A percentile compares a stretch with the other conserved stretches of the same genome.
Evolutionary conservation across 2,113 vertebrate species (phyloP).

Genomic region (Trogon surrucura): DNA sequence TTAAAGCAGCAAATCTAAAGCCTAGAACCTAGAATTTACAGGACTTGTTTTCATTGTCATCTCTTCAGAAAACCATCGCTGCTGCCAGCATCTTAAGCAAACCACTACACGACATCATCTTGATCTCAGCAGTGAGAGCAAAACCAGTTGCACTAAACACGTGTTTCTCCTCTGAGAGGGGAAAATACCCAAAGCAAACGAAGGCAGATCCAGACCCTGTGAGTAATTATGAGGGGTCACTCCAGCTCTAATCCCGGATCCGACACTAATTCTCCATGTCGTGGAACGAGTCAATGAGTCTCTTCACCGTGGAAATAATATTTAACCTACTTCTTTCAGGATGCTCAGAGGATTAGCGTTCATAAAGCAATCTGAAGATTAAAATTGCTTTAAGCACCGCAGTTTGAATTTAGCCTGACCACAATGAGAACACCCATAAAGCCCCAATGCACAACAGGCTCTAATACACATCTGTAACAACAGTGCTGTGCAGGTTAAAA

Average conservation of each 20-base stretch:
- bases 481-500: not conserved
- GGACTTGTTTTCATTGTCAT: not conserved
- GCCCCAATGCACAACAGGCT: accelerated
- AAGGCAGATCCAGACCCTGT: not conserved
- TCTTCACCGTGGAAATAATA: not conserved
- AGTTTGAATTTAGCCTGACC: not conserved
- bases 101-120: not conserved
- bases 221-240: slow-evolving; percentile 10
- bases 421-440: not conserved
- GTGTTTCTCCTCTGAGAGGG: not conserved
- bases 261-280: not conserved
- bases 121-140: accelerated
- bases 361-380: slow-evolving; percentile 28
- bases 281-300: not conserved
- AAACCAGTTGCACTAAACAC: not conserved
- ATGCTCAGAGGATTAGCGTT: slow-evolving; percentile 16
- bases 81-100: not conserved
- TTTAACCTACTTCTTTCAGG: slow-evolving; percentile 51
- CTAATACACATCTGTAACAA: not conserved
- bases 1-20: no score
- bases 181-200: accelerated
- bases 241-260: slow-evolving; percentile 1
- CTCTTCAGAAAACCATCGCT: not conserved
- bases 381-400: not conserved
- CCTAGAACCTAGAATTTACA: not conserved